Percentiles rank a stretch among this genome's conserved stretches.
Evolutionary conservation across 1,140 invertebrate species (phyloP).

Genomic region (Ips nitidus): DNA sequence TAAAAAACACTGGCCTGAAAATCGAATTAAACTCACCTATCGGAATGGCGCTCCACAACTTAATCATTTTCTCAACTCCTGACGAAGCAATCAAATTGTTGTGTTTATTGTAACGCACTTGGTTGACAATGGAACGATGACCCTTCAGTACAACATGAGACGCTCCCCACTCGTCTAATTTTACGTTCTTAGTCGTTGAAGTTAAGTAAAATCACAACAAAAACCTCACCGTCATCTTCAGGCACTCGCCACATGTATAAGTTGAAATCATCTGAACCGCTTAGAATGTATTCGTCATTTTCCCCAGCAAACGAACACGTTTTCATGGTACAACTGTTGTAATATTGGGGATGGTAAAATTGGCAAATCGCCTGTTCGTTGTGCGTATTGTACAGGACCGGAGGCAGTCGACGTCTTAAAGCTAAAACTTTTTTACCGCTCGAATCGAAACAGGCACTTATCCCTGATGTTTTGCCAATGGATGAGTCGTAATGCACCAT

Average conservation of each 20-base stretch:
- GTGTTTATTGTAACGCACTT: slow-evolving; percentile 86
- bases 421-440: slow-evolving; percentile 78
- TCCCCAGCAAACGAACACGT: slow-evolving; percentile 92
- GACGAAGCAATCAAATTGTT: slow-evolving; percentile 88
- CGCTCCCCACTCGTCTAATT: slow-evolving; percentile 52
- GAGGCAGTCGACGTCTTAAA: slow-evolving; percentile 77
- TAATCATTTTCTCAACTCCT: slow-evolving; percentile 94
- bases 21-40: slow-evolving; percentile 51
- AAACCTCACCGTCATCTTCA: slow-evolving; percentile 57
- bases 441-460: slow-evolving; percentile 89
- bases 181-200: background rate
- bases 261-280: slow-evolving; percentile 94
- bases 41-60: slow-evolving; percentile 77
- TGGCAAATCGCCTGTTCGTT: slow-evolving; percentile 71
- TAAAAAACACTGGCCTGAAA: background rate
- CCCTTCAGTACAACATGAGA: slow-evolving; percentile 84
- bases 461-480: slow-evolving; percentile 74
- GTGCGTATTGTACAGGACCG: slow-evolving; percentile 76
- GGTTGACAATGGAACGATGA: slow-evolving; percentile 94
- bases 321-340: slow-evolving; percentile 97
- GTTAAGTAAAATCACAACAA: background rate
- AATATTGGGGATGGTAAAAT: slow-evolving; percentile 90
- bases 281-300: slow-evolving; percentile 84
- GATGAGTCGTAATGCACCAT: slow-evolving; percentile 71
- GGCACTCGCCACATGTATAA: slow-evolving; percentile 93